Evolutionary conservation across 2,797 vertebrate genomes (phyloP).

Genomic region (Neoniphon sammara): DNA sequence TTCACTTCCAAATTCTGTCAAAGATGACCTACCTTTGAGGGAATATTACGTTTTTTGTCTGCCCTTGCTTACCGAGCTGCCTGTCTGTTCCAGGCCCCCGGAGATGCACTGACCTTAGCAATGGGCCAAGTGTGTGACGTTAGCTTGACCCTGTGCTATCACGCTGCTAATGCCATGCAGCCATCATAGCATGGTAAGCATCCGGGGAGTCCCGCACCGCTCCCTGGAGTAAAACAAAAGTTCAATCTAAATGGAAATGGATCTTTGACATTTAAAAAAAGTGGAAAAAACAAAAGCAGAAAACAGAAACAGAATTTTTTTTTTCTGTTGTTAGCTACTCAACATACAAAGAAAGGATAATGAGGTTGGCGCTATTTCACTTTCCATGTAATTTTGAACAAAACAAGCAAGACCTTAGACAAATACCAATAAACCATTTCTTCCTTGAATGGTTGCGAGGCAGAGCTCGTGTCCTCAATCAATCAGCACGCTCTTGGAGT

Average conservation of each 20-base stretch:
- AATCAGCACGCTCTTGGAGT: slow-evolving; percentile 24
- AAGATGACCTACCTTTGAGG: slow-evolving; percentile 30
- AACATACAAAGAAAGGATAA: slow-evolving; percentile 46
- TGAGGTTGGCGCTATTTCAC: slow-evolving; percentile 49
- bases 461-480: slow-evolving; percentile 29
- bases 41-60: slow-evolving; percentile 40
- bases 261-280: slow-evolving; percentile 66
- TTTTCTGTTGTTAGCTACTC: slow-evolving; percentile 11
- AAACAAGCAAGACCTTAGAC: slow-evolving; percentile 39
- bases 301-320: slow-evolving; percentile 23
- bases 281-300: slow-evolving; percentile 35
- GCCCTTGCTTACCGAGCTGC: slow-evolving; percentile 27
- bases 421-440: slow-evolving; percentile 50
- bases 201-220: slow-evolving; percentile 3
- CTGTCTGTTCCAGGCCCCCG: slow-evolving; percentile 36
- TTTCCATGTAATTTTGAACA: slow-evolving; percentile 50
- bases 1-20: slow-evolving; percentile 18
- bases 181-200: slow-evolving; percentile 26
- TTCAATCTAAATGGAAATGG: slow-evolving; percentile 69
- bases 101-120: slow-evolving; percentile 44
- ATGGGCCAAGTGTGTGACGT: slow-evolving; percentile 31
- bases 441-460: slow-evolving; percentile 36
- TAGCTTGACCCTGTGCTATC: slow-evolving; percentile 31
- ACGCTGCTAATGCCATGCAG: slow-evolving; percentile 35
- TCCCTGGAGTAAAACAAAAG: slow-evolving; percentile 32